Evolutionary conservation across 2,888 invertebrate genomes (phyloP).

Genomic region (Chymomyza amoena): DNA sequence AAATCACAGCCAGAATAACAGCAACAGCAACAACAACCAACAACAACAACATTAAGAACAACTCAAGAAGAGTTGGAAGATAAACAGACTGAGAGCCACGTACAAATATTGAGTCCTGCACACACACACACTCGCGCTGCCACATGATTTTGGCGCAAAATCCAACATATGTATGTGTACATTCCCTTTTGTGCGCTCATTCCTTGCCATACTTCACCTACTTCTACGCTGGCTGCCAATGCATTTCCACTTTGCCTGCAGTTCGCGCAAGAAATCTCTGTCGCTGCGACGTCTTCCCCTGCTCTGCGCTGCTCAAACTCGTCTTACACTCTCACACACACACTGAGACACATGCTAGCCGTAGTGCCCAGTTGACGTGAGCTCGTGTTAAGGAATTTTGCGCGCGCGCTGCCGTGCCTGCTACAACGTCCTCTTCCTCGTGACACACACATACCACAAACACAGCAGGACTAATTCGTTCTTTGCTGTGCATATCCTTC

Average conservation of each 20-base stretch:
- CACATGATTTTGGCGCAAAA: slow-evolving; percentile 65
- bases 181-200: slow-evolving; percentile 56
- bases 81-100: slow-evolving; percentile 56
- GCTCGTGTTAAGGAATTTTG: slow-evolving; percentile 71
- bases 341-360: no score
- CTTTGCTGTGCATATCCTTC: slow-evolving; percentile 64
- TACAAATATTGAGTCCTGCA: slow-evolving; percentile 52
- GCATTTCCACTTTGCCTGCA: slow-evolving; percentile 30
- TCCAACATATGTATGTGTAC: slow-evolving; percentile 31
- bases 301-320: slow-evolving; percentile 30
- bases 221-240: slow-evolving; percentile 49
- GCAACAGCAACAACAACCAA: slow-evolving; percentile 28
- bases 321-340: slow-evolving; percentile 5
- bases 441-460: slow-evolving; percentile 60
- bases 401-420: slow-evolving; percentile 55
- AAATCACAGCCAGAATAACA: slow-evolving; percentile 52
- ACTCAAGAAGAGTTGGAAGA: slow-evolving; percentile 42
- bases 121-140: slow-evolving; percentile 28
- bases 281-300: slow-evolving; percentile 34
- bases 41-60: slow-evolving; percentile 24
- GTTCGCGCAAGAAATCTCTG: slow-evolving; percentile 58
- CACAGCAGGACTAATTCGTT: slow-evolving; percentile 67
- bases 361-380: slow-evolving; percentile 16
- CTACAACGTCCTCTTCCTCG: slow-evolving; percentile 36
- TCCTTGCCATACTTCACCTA: slow-evolving; percentile 60